phyloP scores from a whole-genome alignment of 2,797 vertebrate species.

The Ispidina picta region DNA sequence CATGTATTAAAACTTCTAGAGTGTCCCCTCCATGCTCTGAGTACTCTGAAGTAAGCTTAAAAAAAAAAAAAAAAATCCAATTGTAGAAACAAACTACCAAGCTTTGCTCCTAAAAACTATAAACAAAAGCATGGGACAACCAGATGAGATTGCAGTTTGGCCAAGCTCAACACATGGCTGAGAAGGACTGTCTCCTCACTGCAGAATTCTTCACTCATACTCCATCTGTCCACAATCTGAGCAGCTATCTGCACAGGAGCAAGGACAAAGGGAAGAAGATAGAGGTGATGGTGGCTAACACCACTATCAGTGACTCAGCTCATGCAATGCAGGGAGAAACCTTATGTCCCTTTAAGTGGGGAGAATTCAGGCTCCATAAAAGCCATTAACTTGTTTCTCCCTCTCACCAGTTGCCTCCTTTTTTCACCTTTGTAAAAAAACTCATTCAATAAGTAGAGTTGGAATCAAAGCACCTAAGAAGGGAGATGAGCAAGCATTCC shows the following conservation, averaged over 20 bases:
- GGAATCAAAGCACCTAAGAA: not conserved
- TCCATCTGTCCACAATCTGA: not conserved
- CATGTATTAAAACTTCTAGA: not conserved
- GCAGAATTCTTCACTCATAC: not conserved
- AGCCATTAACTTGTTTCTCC: not conserved
- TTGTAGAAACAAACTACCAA: not conserved
- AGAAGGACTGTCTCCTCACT: not conserved
- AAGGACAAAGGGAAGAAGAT: not conserved
- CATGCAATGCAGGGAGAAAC: not conserved
- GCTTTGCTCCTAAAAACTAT: not conserved
- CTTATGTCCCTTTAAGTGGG: not conserved
- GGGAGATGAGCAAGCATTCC: not conserved
- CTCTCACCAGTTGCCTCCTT: not conserved
- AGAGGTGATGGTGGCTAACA: not conserved
- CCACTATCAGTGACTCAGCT: not conserved
- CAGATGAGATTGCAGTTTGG: not conserved
- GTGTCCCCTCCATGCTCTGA: not conserved
- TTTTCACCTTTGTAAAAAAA: not conserved
- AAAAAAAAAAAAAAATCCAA: not conserved
- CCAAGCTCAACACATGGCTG: not conserved
- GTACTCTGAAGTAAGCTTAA: not conserved
- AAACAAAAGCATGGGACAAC: not conserved
- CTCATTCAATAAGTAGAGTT: not conserved
- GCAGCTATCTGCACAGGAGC: not conserved
- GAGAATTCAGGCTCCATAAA: not conserved